These are phyloP conservation scores for Pentamera pediparva DNA, from an alignment of 53 echinoderm and acorn worm species.

Conservation along the genomic window DNA sequence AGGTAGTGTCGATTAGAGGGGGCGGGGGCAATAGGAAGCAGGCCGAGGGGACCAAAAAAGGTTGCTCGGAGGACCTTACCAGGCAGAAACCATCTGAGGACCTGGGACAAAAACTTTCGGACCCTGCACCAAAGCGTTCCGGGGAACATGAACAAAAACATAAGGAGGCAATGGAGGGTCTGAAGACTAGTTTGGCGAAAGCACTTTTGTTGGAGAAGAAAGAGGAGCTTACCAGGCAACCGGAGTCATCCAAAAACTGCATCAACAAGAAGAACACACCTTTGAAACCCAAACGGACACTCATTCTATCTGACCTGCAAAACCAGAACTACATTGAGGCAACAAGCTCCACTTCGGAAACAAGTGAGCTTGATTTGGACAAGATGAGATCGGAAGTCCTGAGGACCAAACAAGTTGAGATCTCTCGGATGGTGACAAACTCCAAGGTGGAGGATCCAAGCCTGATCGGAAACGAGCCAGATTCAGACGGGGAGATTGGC, in stretches of 20 bases:
- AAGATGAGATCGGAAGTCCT: constrained; percentile 1
- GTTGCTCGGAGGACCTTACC: neutral
- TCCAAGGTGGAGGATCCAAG: neutral
- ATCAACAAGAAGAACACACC: neutral
- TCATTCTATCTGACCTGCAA: constrained; percentile 14
- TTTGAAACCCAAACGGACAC: neutral
- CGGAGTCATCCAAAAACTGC: neutral
- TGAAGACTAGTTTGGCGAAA: constrained; percentile 11
- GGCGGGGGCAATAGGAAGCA: constrained; percentile 10
- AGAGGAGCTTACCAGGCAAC: neutral
- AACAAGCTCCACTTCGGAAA: neutral
- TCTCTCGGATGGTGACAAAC: neutral
- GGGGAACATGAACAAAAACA: constrained; percentile 10
- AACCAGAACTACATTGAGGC: constrained; percentile 26
- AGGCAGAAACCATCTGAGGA: too few relatives aligned
- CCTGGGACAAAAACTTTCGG: too few relatives aligned
- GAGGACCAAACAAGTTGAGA: constrained; percentile 6
- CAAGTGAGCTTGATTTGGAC: constrained; percentile 5
- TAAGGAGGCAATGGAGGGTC: constrained; percentile 19
- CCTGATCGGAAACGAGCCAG: neutral
- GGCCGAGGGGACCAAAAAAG: neutral
- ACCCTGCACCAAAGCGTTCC: too few relatives aligned
- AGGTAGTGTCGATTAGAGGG: constrained; percentile 19
- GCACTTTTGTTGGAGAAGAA: constrained; percentile 22
- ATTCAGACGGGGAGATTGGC: constrained; percentile 31